Conservation (phyloP, 2,888 invertebrate species). For the Matsumyia berberina region DNA sequence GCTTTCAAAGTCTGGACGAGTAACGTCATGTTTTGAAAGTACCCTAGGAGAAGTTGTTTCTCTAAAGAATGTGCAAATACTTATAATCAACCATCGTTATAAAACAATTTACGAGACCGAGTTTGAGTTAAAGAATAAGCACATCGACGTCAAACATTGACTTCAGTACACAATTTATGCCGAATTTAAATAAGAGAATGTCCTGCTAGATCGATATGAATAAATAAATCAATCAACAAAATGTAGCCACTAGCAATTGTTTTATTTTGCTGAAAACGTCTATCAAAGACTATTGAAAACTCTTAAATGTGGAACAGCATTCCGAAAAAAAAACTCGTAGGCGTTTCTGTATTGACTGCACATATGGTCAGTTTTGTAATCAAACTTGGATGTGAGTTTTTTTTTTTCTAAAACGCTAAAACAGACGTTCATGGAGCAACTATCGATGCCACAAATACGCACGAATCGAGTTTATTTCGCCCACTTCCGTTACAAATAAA, state of each 20-base stretch:
- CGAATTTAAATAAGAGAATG: too few relatives aligned
- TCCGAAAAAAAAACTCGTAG: constrained; percentile 38
- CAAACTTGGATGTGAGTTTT: constrained; percentile 22
- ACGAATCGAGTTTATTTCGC: constrained; percentile 36
- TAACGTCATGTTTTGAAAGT: too few relatives aligned
- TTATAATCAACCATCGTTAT: too few relatives aligned
- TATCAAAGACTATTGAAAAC: neutral
- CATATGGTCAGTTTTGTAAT: constrained; percentile 56
- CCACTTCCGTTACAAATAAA: constrained; percentile 60
- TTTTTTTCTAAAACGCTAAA: constrained; percentile 8
- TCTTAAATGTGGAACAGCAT: constrained; percentile 30
- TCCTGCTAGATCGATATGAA: too few relatives aligned
- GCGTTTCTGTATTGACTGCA: constrained; percentile 33
- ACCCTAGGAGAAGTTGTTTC: too few relatives aligned
- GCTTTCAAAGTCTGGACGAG: too few relatives aligned
- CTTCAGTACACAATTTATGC: too few relatives aligned
- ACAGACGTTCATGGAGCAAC: neutral
- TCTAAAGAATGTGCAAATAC: too few relatives aligned
- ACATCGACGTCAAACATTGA: too few relatives aligned
- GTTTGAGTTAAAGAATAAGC: too few relatives aligned
- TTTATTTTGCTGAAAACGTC: neutral
- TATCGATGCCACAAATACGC: constrained; percentile 30
- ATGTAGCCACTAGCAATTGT: neutral
- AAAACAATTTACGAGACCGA: too few relatives aligned
- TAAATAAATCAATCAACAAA: neutral